These are phyloP conservation scores for Trypoxylus dichotomus DNA, from an alignment of 1,140 invertebrate species.

Conservation along the genomic window DNA sequence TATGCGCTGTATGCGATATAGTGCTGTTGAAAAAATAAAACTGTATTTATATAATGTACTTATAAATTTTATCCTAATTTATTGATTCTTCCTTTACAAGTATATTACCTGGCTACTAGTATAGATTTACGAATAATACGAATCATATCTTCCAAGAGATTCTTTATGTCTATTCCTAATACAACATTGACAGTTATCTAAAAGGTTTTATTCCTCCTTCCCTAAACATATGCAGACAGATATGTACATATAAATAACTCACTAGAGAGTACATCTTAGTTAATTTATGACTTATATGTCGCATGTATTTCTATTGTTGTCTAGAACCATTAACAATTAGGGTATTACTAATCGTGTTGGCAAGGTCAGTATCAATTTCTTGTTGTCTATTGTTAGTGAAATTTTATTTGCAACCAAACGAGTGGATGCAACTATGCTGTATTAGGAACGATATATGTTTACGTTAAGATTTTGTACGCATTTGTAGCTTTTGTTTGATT, in stretches of 20 bases:
- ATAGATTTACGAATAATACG: no score
- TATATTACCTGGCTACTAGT: no score
- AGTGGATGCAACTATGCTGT: no score
- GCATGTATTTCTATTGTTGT: slow-evolving; percentile 2
- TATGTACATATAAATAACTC: neutral
- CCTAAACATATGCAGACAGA: neutral
- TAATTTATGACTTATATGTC: neutral
- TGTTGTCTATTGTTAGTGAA: neutral
- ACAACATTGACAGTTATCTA: neutral
- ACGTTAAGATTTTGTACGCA: neutral
- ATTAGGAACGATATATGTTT: neutral
- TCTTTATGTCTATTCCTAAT: neutral
- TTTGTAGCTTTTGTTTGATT: neutral
- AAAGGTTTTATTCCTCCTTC: neutral
- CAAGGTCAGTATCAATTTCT: neutral
- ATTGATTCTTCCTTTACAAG: no score
- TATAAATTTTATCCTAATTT: no score
- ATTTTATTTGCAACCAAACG: neutral
- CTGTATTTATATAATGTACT: no score
- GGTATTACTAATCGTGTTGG: neutral
- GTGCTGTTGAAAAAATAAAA: no score
- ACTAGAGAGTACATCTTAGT: neutral
- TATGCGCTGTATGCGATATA: no score
- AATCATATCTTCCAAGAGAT: neutral
- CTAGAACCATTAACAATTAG: neutral